These are phyloP conservation scores for Anastatus disparis DNA, from an alignment of 1,140 invertebrate species.

Conservation along the genomic window DNA sequence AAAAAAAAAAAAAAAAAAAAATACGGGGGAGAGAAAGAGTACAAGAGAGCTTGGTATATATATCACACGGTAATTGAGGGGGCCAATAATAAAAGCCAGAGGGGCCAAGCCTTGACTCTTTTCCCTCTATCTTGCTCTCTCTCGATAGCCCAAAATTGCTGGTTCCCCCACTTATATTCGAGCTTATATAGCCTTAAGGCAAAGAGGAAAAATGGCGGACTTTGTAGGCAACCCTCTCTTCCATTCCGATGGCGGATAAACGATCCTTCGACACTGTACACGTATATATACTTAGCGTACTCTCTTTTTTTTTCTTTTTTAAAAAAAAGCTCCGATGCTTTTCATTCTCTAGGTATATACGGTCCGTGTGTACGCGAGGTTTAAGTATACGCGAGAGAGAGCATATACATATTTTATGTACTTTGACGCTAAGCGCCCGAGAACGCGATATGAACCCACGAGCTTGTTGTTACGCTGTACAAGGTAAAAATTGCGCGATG, in stretches of 20 bases:
- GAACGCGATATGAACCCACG: too few relatives aligned
- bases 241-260: conserved; percentile 58
- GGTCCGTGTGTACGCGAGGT: neutral
- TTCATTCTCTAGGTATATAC: too few relatives aligned
- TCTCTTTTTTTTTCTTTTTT: too few relatives aligned
- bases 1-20: too few relatives aligned
- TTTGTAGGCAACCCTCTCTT: conserved; percentile 50
- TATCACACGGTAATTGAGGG: conserved; percentile 44
- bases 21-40: neutral
- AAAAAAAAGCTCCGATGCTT: too few relatives aligned
- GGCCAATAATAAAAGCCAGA: conserved; percentile 63
- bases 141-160: conserved; percentile 56
- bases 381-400: conserved; percentile 23
- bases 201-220: conserved; percentile 53
- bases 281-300: too few relatives aligned
- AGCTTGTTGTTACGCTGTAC: conserved; percentile 5
- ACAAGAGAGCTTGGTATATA: conserved; percentile 6
- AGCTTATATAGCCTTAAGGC: conserved; percentile 43
- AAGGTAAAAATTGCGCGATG: conserved; percentile 21
- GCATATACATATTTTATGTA: conserved; percentile 29
- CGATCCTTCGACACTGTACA: conserved; percentile 53
- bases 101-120: conserved; percentile 47
- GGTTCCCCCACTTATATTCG: conserved; percentile 62
- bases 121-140: too few relatives aligned
- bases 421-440: neutral